Evolutionary conservation across 2,113 vertebrate genomes (phyloP).

Genomic region (Labeo rohita): DNA sequence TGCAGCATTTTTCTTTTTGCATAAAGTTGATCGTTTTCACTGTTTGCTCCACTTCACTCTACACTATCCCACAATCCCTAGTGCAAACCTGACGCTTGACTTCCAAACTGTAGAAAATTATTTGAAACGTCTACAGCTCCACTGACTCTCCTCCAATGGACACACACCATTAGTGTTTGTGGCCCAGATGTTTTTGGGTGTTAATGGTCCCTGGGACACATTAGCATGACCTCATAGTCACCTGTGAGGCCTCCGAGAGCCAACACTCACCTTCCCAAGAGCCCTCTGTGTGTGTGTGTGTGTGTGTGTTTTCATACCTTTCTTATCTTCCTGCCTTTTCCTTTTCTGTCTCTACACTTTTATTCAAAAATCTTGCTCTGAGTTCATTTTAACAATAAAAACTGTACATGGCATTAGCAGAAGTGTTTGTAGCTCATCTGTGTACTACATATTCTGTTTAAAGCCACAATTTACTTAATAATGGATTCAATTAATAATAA

Average conservation of each 20-base stretch:
- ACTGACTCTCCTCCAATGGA: background rate
- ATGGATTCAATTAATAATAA: background rate
- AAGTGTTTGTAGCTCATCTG: background rate
- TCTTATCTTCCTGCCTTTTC: background rate
- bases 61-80: background rate
- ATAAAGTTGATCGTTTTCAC: too few relatives aligned
- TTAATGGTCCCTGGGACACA: background rate
- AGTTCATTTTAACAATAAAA: background rate
- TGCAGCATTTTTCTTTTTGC: background rate
- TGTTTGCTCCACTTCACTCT: background rate
- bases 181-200: slow-evolving; percentile 26
- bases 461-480: background rate
- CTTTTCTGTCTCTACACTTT: background rate
- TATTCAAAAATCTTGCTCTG: too few relatives aligned
- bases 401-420: background rate
- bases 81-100: background rate
- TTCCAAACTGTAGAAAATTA: background rate
- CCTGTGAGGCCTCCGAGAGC: background rate
- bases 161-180: background rate
- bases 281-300: slow-evolving; percentile 7
- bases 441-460: background rate
- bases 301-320: background rate
- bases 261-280: slow-evolving; percentile 1
- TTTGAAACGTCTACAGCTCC: background rate
- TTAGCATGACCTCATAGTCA: slow-evolving; percentile 10